Conservation (phyloP, 2,888 invertebrate species). For the Noctua pronuba region DNA sequence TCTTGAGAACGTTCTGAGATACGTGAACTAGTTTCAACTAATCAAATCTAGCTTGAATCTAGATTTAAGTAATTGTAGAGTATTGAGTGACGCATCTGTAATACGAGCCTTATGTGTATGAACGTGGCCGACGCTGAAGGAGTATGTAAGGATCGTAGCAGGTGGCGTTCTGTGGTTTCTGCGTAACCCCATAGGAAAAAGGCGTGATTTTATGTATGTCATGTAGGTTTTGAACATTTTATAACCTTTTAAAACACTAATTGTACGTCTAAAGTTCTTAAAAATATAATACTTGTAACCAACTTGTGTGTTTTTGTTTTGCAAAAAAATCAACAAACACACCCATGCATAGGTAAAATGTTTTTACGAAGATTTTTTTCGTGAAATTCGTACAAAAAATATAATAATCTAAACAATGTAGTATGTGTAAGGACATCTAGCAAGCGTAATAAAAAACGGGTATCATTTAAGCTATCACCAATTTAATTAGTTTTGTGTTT, state of each 20-base stretch:
- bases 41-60: too few relatives aligned
- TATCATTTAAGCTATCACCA: too few relatives aligned
- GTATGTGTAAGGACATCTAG: constrained; percentile 73
- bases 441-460: constrained; percentile 71
- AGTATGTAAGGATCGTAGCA: neutral
- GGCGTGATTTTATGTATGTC: neutral
- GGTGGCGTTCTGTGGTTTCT: neutral
- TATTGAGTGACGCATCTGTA: neutral
- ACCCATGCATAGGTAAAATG: constrained; percentile 9
- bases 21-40: too few relatives aligned
- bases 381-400: constrained; percentile 67
- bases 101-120: neutral
- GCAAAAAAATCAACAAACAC: constrained; percentile 9
- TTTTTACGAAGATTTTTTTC: constrained; percentile 61
- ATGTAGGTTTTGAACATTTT: neutral
- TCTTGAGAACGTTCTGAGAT: too few relatives aligned
- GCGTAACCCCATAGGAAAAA: neutral
- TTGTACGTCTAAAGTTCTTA: neutral
- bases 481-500: too few relatives aligned
- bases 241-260: neutral
- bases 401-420: constrained; percentile 70
- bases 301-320: neutral
- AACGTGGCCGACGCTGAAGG: neutral
- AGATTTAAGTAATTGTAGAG: neutral
- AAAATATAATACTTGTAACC: neutral